Conservation (phyloP, 2,888 invertebrate genomes). For the Oithona nana region DNA sequence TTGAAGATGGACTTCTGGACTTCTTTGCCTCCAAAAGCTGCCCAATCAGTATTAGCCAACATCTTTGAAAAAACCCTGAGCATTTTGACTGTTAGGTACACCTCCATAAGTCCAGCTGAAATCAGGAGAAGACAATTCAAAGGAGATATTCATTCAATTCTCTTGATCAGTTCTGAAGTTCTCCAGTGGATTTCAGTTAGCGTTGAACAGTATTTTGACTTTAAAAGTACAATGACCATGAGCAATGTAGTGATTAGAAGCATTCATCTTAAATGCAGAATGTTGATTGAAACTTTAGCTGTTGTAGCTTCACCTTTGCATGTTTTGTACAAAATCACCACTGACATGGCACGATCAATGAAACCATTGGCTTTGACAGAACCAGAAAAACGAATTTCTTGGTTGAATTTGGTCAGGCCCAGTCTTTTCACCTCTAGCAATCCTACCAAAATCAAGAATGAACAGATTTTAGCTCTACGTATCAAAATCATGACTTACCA, state of each 20-base stretch:
- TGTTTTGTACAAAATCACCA: neutral
- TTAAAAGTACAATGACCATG: neutral
- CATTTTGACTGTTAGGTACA: constrained; percentile 1
- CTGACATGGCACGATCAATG: neutral
- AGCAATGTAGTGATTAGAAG: neutral
- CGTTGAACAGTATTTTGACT: neutral
- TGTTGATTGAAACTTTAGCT: neutral
- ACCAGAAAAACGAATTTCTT: neutral
- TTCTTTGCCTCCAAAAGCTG: constrained; percentile 1
- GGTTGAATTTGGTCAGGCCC: neutral
- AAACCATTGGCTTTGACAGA: neutral
- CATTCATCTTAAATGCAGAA: constrained; percentile 3
- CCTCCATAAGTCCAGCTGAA: neutral
- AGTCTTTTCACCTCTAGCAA: neutral
- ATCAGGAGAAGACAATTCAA: neutral
- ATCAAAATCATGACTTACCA: neutral
- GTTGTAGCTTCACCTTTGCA: neutral
- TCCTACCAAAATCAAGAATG: neutral
- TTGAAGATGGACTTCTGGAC: neutral
- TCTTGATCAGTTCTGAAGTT: neutral
- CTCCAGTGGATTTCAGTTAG: neutral
- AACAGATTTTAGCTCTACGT: neutral
- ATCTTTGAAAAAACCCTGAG: constrained; percentile 5
- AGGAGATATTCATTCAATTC: constrained; percentile 1
- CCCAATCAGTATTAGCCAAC: neutral